Evolutionary conservation across 2,888 invertebrate genomes (phyloP).

Genomic region (Heliconius ethilla): DNA sequence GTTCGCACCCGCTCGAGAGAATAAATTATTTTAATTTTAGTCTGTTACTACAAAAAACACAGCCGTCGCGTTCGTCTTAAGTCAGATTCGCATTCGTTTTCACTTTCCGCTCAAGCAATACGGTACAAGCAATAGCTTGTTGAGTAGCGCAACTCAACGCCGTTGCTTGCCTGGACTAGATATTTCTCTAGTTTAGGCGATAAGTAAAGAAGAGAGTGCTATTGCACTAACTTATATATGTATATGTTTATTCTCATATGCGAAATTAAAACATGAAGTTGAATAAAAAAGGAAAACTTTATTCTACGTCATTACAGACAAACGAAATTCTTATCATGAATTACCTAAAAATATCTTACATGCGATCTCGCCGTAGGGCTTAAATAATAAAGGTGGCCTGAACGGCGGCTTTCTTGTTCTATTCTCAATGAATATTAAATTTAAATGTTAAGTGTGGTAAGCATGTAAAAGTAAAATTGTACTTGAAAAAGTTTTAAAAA

Average conservation of each 20-base stretch:
- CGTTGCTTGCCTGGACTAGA: not conserved
- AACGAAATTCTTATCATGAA: not conserved
- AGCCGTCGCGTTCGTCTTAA: too few species aligned
- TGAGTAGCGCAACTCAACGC: not conserved
- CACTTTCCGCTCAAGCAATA: too few species aligned
- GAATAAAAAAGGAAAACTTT: not conserved
- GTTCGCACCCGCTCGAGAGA: too few species aligned
- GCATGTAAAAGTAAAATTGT: not conserved
- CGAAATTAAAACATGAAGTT: not conserved
- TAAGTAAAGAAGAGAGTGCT: not conserved
- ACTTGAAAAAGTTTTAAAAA: not conserved
- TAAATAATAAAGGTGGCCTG: conserved; percentile 11
- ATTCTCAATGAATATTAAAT: conserved; percentile 17
- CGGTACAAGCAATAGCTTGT: not conserved
- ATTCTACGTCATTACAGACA: not conserved
- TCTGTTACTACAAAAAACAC: too few species aligned
- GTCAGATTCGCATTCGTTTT: not conserved
- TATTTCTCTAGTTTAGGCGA: not conserved
- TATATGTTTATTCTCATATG: not conserved
- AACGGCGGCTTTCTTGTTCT: conserved; percentile 7
- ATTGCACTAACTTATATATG: not conserved
- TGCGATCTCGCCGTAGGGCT: conserved; percentile 6
- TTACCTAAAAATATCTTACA: conserved; percentile 7
- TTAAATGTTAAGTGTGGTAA: conserved; percentile 9
- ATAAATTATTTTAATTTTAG: too few species aligned